A percentile compares a stretch with the other conserved stretches of the same genome.
phyloP scores from a whole-genome alignment of 1,140 invertebrate species.

The Pseudomyrmex dendroicus region DNA sequence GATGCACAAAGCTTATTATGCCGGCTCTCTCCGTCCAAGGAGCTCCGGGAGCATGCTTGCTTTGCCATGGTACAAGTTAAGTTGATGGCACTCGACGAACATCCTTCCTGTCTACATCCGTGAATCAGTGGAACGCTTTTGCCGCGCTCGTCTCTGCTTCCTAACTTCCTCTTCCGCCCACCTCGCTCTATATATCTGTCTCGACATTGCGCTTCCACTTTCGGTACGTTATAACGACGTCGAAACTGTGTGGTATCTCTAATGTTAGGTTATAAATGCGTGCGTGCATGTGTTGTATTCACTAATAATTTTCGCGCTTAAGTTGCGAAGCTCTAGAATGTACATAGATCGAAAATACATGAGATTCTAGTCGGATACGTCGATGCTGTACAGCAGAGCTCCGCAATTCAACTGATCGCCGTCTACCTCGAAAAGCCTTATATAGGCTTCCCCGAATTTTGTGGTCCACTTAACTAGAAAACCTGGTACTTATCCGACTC shows the following conservation, averaged over 20 bases:
- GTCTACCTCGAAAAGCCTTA: conserved; percentile 78
- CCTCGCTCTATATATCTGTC: neutral
- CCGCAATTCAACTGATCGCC: conserved; percentile 77
- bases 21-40: conserved; percentile 71
- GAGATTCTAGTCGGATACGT: conserved; percentile 47
- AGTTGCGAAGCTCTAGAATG: neutral
- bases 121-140: conserved; percentile 63
- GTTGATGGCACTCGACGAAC: conserved; percentile 78
- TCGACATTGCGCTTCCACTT: neutral
- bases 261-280: neutral
- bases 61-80: conserved; percentile 74
- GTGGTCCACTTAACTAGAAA: conserved; percentile 84
- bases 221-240: conserved; percentile 17
- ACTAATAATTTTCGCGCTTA: conserved; percentile 1
- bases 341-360: neutral
- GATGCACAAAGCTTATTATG: conserved; percentile 80
- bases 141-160: conserved; percentile 27
- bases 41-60: conserved; percentile 68
- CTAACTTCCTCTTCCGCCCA: conserved; percentile 30
- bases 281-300: neutral
- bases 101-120: conserved; percentile 76
- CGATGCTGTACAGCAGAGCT: conserved; percentile 65
- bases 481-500: conserved; percentile 80
- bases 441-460: conserved; percentile 82
- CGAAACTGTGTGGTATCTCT: neutral